phyloP scores from a whole-genome alignment of 2,888 invertebrate genomes.

The Lobophora halterata region DNA sequence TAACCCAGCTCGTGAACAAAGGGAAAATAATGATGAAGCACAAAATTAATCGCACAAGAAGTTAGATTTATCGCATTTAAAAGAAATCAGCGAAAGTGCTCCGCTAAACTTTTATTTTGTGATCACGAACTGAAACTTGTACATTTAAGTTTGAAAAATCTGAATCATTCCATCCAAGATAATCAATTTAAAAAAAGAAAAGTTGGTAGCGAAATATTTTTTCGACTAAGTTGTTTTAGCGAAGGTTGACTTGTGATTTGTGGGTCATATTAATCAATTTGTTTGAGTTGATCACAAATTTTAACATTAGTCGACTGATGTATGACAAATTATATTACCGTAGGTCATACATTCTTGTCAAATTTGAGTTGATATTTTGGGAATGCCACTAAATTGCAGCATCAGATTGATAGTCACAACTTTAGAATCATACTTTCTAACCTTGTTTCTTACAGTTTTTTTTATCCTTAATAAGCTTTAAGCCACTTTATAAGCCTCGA shows the following conservation, averaged over 20 bases:
- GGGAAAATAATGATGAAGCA: conserved; percentile 44
- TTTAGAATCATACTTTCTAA: no score
- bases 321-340: no score
- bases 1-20: conserved; percentile 30
- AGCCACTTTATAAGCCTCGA: no score
- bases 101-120: conserved; percentile 68
- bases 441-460: no score
- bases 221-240: conserved; percentile 44
- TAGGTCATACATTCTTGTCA: no score
- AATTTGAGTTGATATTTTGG: no score
- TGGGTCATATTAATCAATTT: conserved; percentile 19
- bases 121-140: conserved; percentile 70
- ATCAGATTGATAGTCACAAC: no score
- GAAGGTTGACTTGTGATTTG: conserved; percentile 30
- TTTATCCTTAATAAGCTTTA: no score
- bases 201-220: conserved; percentile 59
- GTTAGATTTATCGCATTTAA: conserved; percentile 58
- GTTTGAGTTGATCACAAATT: conserved; percentile 3
- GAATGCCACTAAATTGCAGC: no score
- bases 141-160: conserved; percentile 71
- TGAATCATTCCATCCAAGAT: conserved; percentile 64
- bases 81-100: conserved; percentile 64
- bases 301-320: background rate
- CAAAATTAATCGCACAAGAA: conserved; percentile 48
- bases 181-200: conserved; percentile 70